Percentiles rank a stretch among this genome's conserved stretches.
phyloP scores from a whole-genome alignment of 2,797 vertebrate genomes.

The Echeneis naucrates region DNA sequence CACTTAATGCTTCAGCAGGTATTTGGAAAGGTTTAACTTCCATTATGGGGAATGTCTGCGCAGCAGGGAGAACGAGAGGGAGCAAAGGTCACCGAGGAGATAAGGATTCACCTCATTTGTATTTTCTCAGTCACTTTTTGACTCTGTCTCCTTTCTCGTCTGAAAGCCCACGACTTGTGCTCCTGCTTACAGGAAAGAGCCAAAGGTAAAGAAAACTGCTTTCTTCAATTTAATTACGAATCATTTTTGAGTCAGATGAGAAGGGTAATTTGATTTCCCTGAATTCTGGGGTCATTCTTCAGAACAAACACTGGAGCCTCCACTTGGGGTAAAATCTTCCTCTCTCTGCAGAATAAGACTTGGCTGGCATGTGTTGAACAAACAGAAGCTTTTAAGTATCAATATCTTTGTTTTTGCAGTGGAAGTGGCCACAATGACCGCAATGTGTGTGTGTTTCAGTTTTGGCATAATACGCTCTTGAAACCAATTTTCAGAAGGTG shows the following conservation, averaged over 20 bases:
- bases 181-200: conserved; percentile 21
- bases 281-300: conserved; percentile 27
- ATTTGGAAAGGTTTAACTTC: background rate
- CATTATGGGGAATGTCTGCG: background rate
- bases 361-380: background rate
- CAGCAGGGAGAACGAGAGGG: background rate
- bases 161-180: conserved; percentile 20
- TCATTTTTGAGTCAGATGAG: conserved; percentile 48
- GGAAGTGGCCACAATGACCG: background rate
- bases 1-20: background rate
- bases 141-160: conserved; percentile 13
- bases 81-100: conserved; percentile 3
- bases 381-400: conserved; percentile 4
- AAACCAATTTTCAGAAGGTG: background rate
- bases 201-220: conserved; percentile 41
- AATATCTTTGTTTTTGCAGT: conserved; percentile 3
- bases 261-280: conserved; percentile 48
- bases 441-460: background rate
- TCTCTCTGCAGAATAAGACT: background rate
- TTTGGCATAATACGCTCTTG: background rate
- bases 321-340: conserved; percentile 1
- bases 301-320: conserved; percentile 22
- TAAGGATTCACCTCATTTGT: conserved; percentile 19
- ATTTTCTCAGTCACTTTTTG: conserved; percentile 34
- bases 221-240: conserved; percentile 58